Percentiles rank a stretch among this genome's conserved stretches.
Evolutionary conservation across 2,888 invertebrate species (phyloP).

Genomic region (Tiliacea aurago): DNA sequence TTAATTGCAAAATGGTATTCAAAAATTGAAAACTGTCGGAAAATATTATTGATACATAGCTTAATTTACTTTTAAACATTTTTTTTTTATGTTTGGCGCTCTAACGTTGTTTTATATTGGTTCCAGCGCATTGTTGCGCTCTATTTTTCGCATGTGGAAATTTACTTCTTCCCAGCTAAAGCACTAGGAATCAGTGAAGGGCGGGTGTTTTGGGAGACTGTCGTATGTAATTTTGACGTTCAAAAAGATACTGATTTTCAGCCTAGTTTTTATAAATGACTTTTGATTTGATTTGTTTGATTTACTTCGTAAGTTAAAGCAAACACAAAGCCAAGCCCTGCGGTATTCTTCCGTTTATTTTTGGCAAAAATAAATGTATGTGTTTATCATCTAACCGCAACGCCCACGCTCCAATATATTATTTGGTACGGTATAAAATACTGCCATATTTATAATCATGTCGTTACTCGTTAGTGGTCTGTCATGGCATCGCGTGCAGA

Average conservation of each 20-base stretch:
- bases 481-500: conserved; percentile 23
- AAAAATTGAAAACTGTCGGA: too few species aligned
- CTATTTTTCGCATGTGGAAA: too few species aligned
- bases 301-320: conserved; percentile 3
- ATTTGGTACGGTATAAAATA: conserved; percentile 37
- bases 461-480: conserved; percentile 32
- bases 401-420: conserved; percentile 15
- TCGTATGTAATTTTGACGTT: not conserved
- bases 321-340: not conserved
- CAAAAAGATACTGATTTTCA: not conserved
- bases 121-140: too few species aligned
- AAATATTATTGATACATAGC: too few species aligned
- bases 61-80: too few species aligned
- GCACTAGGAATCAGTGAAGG: not conserved
- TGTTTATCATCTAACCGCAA: conserved; percentile 32
- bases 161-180: too few species aligned
- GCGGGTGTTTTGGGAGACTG: not conserved
- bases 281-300: not conserved
- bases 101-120: too few species aligned
- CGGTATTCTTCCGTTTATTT: conserved; percentile 7
- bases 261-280: not conserved
- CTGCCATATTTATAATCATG: conserved; percentile 23
- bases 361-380: conserved; percentile 9
- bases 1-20: too few species aligned
- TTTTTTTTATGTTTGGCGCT: too few species aligned